Conservation (phyloP, 2,797 vertebrate species). For the Gallirallus australis region DNA sequence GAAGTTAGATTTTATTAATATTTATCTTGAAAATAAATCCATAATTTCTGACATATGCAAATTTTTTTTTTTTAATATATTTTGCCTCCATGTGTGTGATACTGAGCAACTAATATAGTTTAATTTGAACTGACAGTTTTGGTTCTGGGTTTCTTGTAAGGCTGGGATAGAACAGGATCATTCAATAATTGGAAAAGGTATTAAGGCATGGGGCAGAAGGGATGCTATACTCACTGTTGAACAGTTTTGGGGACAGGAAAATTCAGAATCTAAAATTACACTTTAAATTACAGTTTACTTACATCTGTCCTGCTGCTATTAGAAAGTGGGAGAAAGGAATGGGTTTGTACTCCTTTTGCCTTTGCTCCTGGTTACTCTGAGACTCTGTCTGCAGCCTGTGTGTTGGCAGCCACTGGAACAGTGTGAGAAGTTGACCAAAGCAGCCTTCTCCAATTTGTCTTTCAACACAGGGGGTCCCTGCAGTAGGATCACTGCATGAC, state of each 20-base stretch:
- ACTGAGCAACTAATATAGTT: background rate
- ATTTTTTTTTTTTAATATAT: background rate
- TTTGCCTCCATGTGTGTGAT: background rate
- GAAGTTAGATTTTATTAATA: background rate
- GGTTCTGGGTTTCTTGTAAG: background rate
- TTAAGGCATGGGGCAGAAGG: background rate
- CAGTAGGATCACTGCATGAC: background rate
- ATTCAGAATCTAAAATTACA: background rate
- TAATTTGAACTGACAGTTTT: background rate
- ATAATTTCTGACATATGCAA: background rate
- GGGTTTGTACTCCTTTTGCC: rapidly evolving
- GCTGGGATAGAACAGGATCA: background rate
- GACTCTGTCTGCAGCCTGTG: background rate
- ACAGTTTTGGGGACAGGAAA: background rate
- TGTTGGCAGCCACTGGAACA: background rate
- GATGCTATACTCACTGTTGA: background rate
- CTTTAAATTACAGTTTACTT: background rate
- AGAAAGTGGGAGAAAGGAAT: background rate
- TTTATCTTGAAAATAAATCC: background rate
- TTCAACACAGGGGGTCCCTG: background rate
- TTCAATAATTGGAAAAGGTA: background rate
- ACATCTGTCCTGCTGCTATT: background rate
- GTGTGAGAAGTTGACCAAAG: background rate
- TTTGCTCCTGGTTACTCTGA: background rate
- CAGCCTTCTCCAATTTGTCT: background rate